Conservation (phyloP, 2,113 vertebrate species). For the Arizona elegans region DNA sequence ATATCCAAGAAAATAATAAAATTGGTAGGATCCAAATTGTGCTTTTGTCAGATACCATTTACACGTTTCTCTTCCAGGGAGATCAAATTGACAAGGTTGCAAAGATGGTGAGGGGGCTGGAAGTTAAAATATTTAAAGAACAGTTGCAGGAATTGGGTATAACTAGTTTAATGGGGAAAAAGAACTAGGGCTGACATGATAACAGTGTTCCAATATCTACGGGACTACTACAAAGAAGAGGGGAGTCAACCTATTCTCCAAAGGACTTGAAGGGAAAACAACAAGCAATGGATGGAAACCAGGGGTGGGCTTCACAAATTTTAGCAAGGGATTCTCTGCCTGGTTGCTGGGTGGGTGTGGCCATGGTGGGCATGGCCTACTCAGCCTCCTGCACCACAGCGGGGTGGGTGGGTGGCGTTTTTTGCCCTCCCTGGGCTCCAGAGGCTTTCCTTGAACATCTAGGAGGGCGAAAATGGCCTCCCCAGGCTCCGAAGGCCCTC, state of each 20-base stretch:
- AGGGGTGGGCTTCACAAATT: no score
- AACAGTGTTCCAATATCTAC: neutral
- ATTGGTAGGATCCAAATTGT: neutral
- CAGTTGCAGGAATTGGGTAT: neutral
- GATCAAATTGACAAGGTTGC: neutral
- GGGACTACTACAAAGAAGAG: neutral
- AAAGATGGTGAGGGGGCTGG: neutral
- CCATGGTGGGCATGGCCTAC: no score
- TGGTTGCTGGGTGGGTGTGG: no score
- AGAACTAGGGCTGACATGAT: neutral
- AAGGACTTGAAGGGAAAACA: neutral
- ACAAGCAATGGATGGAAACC: neutral
- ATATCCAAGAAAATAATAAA: neutral
- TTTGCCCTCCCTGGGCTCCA: no score
- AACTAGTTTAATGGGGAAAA: neutral
- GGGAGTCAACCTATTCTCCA: neutral
- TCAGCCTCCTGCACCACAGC: no score
- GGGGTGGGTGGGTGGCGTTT: no score
- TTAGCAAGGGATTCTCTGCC: no score
- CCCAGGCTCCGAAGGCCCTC: no score
- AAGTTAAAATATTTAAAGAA: neutral
- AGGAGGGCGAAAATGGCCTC: no score
- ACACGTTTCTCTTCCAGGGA: neutral
- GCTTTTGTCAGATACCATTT: neutral
- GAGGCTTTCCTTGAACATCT: no score